phyloP scores from a whole-genome alignment of 1,140 invertebrate species.

The Cyphomyrmex costatus region DNA sequence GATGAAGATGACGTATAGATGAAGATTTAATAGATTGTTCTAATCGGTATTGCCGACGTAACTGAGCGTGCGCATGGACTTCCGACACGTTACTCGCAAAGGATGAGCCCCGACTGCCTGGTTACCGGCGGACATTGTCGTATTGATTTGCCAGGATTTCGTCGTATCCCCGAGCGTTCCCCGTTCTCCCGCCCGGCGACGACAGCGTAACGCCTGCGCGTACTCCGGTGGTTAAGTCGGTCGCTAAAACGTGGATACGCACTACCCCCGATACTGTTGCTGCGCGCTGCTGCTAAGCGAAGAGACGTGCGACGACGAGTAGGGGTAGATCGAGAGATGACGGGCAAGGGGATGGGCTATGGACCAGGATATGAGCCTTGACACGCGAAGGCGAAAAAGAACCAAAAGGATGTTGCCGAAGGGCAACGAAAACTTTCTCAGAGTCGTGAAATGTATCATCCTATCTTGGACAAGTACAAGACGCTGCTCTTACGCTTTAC shows the following conservation, averaged over 20 bases:
- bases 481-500: background rate
- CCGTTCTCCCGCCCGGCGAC: constrained; percentile 9
- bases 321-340: constrained; percentile 24
- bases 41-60: constrained; percentile 12
- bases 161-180: constrained; percentile 43
- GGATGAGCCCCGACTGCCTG: constrained; percentile 83
- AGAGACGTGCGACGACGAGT: no score
- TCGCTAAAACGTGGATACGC: constrained; percentile 70
- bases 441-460: constrained; percentile 22
- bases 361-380: constrained; percentile 6
- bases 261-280: constrained; percentile 66
- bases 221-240: constrained; percentile 71
- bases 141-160: constrained; percentile 83
- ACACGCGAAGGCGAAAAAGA: constrained; percentile 2
- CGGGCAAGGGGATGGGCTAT: background rate
- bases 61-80: constrained; percentile 36
- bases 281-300: constrained; percentile 57
- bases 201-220: constrained; percentile 69
- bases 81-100: constrained; percentile 73
- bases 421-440: background rate
- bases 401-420: background rate
- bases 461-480: background rate
- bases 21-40: constrained; percentile 55
- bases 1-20: background rate
- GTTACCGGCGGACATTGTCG: constrained; percentile 84